A percentile compares a stretch with the other conserved stretches of the same genome.
phyloP scores from a whole-genome alignment of 2,797 vertebrate genomes.

The Craterocephalus amniculus region DNA sequence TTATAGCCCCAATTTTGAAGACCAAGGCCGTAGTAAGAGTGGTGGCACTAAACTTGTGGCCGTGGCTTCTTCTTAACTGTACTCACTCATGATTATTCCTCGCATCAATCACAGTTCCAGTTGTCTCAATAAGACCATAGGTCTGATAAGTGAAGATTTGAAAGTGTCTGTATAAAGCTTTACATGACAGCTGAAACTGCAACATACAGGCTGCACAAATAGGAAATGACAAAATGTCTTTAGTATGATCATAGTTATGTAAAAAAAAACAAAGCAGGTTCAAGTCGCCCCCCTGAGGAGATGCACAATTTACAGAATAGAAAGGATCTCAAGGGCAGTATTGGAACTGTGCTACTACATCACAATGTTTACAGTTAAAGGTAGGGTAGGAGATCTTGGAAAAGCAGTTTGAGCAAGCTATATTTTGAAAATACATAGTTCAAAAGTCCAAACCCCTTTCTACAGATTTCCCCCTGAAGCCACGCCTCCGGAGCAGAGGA shows the following conservation, averaged over 20 bases:
- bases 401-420: too few species aligned
- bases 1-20: slow-evolving; percentile 30
- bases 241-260: neutral
- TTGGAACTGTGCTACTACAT: neutral
- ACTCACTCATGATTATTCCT: slow-evolving; percentile 19
- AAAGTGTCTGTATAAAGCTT: neutral
- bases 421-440: too few species aligned
- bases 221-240: neutral
- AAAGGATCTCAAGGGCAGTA: neutral
- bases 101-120: slow-evolving; percentile 8
- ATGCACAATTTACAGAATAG: slow-evolving; percentile 7
- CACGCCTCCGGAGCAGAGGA: too few species aligned
- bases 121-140: neutral
- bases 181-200: neutral
- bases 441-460: too few species aligned
- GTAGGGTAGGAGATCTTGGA: too few species aligned
- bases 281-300: neutral
- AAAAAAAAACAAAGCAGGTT: slow-evolving; percentile 7
- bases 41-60: slow-evolving; percentile 69
- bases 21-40: slow-evolving; percentile 60
- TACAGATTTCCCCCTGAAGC: too few species aligned
- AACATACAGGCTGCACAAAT: neutral
- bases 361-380: slow-evolving; percentile 6
- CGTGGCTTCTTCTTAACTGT: slow-evolving; percentile 49
- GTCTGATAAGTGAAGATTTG: neutral